phyloP scores from a whole-genome alignment of 2,888 invertebrate genomes.

The Platycheirus albimanus region DNA sequence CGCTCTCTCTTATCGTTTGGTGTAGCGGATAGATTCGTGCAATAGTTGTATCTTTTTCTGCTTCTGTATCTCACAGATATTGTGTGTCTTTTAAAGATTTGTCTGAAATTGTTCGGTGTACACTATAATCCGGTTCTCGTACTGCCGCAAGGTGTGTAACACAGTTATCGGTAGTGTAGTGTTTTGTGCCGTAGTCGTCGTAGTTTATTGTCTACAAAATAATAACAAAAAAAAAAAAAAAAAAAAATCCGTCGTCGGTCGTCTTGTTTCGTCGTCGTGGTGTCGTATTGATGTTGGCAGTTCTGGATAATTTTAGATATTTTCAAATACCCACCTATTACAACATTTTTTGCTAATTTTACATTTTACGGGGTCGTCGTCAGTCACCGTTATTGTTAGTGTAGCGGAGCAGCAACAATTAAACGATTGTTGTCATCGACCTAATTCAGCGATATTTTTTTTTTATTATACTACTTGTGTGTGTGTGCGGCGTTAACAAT shows the following conservation, averaged over 20 bases:
- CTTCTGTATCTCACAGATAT: slow-evolving; percentile 57
- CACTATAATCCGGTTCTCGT: slow-evolving; percentile 69
- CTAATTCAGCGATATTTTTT: slow-evolving; percentile 20
- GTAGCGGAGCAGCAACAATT: slow-evolving; percentile 12
- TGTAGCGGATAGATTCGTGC: slow-evolving; percentile 49
- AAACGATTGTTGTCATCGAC: slow-evolving; percentile 29
- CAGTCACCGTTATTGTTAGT: slow-evolving; percentile 24
- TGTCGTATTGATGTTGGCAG: slow-evolving; percentile 26
- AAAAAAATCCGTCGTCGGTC: slow-evolving; percentile 1
- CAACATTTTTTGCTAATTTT: slow-evolving; percentile 66
- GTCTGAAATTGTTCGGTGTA: slow-evolving; percentile 59
- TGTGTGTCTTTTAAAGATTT: slow-evolving; percentile 54
- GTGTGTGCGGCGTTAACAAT: slow-evolving; percentile 46
- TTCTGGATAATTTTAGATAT: slow-evolving; percentile 40
- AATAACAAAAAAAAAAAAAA: slow-evolving; percentile 28
- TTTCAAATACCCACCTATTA: slow-evolving; percentile 46
- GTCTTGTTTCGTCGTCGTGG: slow-evolving; percentile 1
- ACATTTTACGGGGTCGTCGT: slow-evolving; percentile 58
- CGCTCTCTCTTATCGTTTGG: slow-evolving; percentile 62
- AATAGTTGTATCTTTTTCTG: slow-evolving; percentile 12
- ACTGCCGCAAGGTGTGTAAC: slow-evolving; percentile 72
- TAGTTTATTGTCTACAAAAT: slow-evolving; percentile 20
- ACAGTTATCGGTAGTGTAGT: slow-evolving; percentile 64
- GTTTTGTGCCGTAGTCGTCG: slow-evolving; percentile 38
- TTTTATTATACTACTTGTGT: slow-evolving; percentile 7